Evolutionary conservation across 2,113 vertebrate species (phyloP), one percentile per base, ranked within the genome.

Genomic region (Tenrec ecaudatus): DNA sequence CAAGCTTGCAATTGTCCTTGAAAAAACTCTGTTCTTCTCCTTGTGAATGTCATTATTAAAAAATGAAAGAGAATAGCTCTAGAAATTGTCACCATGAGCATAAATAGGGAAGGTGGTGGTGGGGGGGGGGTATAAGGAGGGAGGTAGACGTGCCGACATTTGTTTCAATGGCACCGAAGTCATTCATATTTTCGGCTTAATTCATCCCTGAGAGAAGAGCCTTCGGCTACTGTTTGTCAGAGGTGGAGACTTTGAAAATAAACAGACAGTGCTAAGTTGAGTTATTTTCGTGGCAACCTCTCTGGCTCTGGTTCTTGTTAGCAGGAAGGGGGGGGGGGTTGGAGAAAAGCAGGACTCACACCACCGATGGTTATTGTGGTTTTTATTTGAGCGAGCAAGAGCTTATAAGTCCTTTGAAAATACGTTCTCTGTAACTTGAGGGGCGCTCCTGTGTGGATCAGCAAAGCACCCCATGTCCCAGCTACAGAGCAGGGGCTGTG

Each of bases 41-140:
- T 75, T 76, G 84, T 60, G 62, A 75, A 91, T 97, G 97, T 97
- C 15, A 80, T 96, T 97, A 92, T 80, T 29, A 47, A 93, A 85
- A 92, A 91, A 95, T 60, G 36, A 84, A 38, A 93, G 12, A 88
- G 27, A 86, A 94, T 94, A 94, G 6, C 10, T 38, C 66, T 88
- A 93, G 40, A 53, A 96, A 86, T 66, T 90, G 53, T 62, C 85
- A 82, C 22, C 3, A 2, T 29, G 89, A 96, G 96, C 97, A 95
- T 94, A 94, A 94, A 96, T 82, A 36, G 62, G 40, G 33, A 80
- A 82, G 12, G 38, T 62, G 27, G 40, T 22, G 2, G 36, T 53
- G 40, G 0, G 27, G 40, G 27, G 2, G 36, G 62, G 40, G 0
- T 29, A 43, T 12, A 15, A 57, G 38, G 6, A 81, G 38, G 6